Evolutionary conservation across 2,888 invertebrate genomes (phyloP), one percentile per base, ranked within the genome.

Genomic region (Galerucella pusilla): DNA sequence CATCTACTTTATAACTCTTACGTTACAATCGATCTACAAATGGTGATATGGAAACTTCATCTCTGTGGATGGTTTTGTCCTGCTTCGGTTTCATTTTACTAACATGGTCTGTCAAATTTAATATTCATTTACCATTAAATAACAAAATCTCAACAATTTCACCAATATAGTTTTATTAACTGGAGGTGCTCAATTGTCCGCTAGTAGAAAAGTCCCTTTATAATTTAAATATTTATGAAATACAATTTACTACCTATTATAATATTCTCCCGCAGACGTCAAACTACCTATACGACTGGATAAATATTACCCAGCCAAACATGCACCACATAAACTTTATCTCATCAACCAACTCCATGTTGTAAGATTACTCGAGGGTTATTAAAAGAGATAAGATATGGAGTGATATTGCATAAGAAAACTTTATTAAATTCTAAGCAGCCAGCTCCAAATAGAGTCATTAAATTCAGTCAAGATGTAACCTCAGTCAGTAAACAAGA

Each of bases 171-270:
- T 97, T 76, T 99, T 92, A 90, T 99, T 99, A 82, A 96, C 93
- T 59, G 98, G 95, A 89, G 99, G 98, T 93, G 75, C 99, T 99
- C 67, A 88, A 78, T 79, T 88, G 88, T 68, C 88, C 85, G 92
- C 98, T 98, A 78, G 99, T 99, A 74, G 97, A 97, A 89, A 96
- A 99, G 89, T 99, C 99, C 88, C 97, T 97, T 99, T 99, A 99
- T 92, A 99, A 99, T 84, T 93, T 93, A 42, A 2, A 28, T 28
- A 35, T 35, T 35, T 35, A 35, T 35, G 5, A 35, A 35, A 35
- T 4, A 35, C 52, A n/a, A n/a, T n/a, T 52, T 5, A 52, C n/a
- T n/a, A 52, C 4, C 14, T 52, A 52, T 52, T 52, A 5, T 6
- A 52, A n/a, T n/a, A n/a, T n/a, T 52, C n/a, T 52, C 52, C 4